These are phyloP conservation scores for Zoanthus sansibaricus DNA, from an alignment of 92 coral and sea anemone genomes.

Conservation along the genomic window DNA sequence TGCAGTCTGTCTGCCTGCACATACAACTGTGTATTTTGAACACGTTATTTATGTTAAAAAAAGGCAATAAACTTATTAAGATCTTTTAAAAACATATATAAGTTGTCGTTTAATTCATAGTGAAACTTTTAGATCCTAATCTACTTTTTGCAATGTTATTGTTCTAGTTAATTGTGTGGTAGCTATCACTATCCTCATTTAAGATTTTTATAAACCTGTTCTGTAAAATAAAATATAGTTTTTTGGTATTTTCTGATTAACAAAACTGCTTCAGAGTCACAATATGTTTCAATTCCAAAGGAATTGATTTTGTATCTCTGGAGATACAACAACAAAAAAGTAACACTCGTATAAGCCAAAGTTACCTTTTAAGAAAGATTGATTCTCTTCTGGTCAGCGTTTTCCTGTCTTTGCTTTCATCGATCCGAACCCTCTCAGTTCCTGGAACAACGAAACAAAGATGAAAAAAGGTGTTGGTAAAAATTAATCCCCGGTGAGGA, in stretches of 20 bases:
- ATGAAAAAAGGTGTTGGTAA: neutral
- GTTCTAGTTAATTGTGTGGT: too few species aligned
- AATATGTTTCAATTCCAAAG: too few species aligned
- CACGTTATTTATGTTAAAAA: neutral
- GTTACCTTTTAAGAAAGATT: neutral
- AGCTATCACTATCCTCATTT: too few species aligned
- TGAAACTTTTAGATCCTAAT: too few species aligned
- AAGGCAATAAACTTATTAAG: neutral
- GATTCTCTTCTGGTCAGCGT: neutral
- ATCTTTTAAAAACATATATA: conserved; percentile 11
- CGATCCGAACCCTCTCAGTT: neutral
- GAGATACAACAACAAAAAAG: too few species aligned
- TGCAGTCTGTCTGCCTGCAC: neutral
- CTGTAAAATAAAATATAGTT: too few species aligned
- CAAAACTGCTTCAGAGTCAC: too few species aligned
- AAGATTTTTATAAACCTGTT: too few species aligned
- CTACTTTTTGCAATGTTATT: too few species aligned
- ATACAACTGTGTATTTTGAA: conserved; percentile 2
- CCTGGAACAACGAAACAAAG: neutral
- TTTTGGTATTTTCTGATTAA: too few species aligned
- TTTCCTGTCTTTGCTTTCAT: neutral
- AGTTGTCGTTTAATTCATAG: neutral
- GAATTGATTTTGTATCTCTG: too few species aligned
- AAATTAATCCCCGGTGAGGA: neutral
- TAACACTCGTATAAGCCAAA: neutral